These are phyloP conservation scores for Peromyscus californicus DNA, from an alignment of 2,113 vertebrate species.

Conservation along the genomic window DNA sequence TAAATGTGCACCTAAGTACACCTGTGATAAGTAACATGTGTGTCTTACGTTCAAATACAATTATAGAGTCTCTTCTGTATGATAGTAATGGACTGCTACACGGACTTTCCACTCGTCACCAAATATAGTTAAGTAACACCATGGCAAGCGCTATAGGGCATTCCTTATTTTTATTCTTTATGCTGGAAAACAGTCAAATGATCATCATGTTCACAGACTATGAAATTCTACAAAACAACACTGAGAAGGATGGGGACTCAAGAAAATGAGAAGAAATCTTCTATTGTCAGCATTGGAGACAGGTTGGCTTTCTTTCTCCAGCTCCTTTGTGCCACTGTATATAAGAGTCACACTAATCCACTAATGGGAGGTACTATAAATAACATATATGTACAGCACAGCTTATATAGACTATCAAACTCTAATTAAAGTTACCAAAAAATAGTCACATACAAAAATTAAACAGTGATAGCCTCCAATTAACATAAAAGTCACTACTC, in stretches of 20 bases:
- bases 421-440: neutral
- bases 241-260: neutral
- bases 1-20: neutral
- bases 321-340: neutral
- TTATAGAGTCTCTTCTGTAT: neutral
- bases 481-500: neutral
- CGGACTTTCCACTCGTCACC: neutral
- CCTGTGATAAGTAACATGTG: neutral
- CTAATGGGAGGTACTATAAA: neutral
- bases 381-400: neutral
- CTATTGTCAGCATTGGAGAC: neutral
- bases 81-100: neutral
- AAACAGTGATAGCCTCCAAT: neutral
- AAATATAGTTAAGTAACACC: neutral
- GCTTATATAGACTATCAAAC: neutral
- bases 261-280: neutral
- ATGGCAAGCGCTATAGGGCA: neutral
- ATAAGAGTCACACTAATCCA: neutral
- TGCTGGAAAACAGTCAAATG: neutral
- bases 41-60: neutral
- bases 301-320: neutral
- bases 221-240: neutral
- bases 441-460: neutral
- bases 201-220: neutral
- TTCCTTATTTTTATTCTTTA: neutral